Evolutionary conservation across 2,113 vertebrate species (phyloP).

Genomic region (Podarcis cretensis): DNA sequence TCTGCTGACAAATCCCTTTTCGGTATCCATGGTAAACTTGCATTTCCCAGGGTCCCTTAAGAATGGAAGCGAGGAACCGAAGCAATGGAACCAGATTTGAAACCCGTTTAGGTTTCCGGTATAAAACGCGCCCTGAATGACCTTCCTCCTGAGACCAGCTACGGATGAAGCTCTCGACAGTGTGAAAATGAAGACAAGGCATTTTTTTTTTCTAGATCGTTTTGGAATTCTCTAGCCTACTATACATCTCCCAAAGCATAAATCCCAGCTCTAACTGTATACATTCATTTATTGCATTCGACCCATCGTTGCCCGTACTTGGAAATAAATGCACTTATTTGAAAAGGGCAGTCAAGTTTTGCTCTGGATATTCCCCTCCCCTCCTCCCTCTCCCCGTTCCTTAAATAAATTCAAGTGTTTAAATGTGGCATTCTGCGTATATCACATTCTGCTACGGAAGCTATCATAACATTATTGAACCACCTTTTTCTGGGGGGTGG

Average conservation of each 20-base stretch:
- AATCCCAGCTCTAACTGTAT: slow-evolving; percentile 64
- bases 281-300: slow-evolving; percentile 71
- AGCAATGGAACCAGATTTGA: not conserved
- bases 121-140: not conserved
- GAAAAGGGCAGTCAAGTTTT: slow-evolving; percentile 51
- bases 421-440: slow-evolving; percentile 78
- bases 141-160: not conserved
- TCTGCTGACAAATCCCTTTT: not conserved
- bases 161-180: slow-evolving; percentile 19
- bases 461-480: slow-evolving; percentile 73
- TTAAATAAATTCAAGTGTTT: slow-evolving; percentile 81
- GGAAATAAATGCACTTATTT: slow-evolving; percentile 90
- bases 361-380: slow-evolving; percentile 49
- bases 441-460: slow-evolving; percentile 83
- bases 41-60: not conserved
- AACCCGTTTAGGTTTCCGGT: not conserved
- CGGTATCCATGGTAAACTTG: no score
- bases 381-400: slow-evolving; percentile 12
- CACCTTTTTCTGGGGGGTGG: slow-evolving; percentile 33
- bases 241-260: slow-evolving; percentile 59
- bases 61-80: not conserved
- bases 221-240: slow-evolving; percentile 5
- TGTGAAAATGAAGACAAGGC: slow-evolving; percentile 52
- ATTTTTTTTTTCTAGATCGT: slow-evolving; percentile 45
- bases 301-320: slow-evolving; percentile 74